Base-by-base conservation (phyloP, 2,888 invertebrate species). In the Campoplex capitator region DNA sequence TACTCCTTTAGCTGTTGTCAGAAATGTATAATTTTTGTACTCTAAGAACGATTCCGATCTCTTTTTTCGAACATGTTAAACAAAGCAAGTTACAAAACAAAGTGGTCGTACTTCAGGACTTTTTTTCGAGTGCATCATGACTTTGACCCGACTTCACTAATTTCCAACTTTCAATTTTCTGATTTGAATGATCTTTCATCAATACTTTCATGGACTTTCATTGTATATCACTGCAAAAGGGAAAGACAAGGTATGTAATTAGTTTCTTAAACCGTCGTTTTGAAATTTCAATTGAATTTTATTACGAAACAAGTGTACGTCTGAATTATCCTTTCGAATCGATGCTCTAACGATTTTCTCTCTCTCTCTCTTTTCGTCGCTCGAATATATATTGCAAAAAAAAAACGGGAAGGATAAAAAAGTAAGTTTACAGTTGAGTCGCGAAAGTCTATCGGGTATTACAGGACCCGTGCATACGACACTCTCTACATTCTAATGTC, bases 401-500 rank as follows among this genome's bases (percentile, higher is more conserved):
- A 75, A 75, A 6, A 84, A 68, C 45, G 75, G 58, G 3, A 7
- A 48, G 54, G 73, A 35, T 58, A 38, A 51, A 35, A 18, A 51
- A 56, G 58, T 65, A 13, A 62, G 23, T 78, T 45, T 58, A 65
- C 71, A 77, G 81, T 65, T 48, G 85, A 56, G 68, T 68, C 45
- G 32, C 42, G 79, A 84, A 75, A 38, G 71, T 76, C 75, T 82
- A 71, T 75, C 67, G 75, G 48, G 80, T 62, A 32, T 71, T 62
- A 45, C 76, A 77, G 77, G 73, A 38, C 38, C 62, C 67, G 62
- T 73, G 51, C 35, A 78, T 65, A 73, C 51, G 73, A 83, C 83
- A 67, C 78, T 79, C 82, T 78, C 65, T 76, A 65, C 85, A 83
- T 80, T 88, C 73, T 88, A 88, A 88, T 85, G 85, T 76, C 83